These are phyloP conservation scores for Scaptomyza reducta DNA, from an alignment of 2,888 invertebrate species.

Conservation along the genomic window DNA sequence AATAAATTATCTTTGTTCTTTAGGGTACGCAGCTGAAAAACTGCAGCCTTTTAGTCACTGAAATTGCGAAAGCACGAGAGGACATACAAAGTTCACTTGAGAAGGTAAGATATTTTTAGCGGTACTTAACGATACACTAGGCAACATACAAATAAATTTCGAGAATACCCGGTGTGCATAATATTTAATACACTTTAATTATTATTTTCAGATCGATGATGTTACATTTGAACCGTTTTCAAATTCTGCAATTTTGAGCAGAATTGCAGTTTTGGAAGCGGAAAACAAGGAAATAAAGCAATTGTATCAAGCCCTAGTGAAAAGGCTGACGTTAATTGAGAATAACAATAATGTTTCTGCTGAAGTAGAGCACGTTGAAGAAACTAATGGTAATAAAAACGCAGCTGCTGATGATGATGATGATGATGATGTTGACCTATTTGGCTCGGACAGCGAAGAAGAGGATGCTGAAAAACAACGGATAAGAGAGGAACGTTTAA, in stretches of 20 bases:
- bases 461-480: conserved; percentile 90
- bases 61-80: conserved; percentile 94
- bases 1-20: conserved; percentile 41
- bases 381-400: conserved; percentile 7
- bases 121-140: background rate
- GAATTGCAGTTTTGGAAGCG: conserved; percentile 86
- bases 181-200: background rate
- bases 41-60: conserved; percentile 89
- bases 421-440: conserved; percentile 92
- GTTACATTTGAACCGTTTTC: conserved; percentile 86
- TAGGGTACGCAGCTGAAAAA: conserved; percentile 69
- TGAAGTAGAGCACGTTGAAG: conserved; percentile 8
- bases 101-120: conserved; percentile 86
- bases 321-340: conserved; percentile 82
- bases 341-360: conserved; percentile 24
- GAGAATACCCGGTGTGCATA: background rate
- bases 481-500: conserved; percentile 92
- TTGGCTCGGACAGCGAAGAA: conserved; percentile 91
- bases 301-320: conserved; percentile 78
- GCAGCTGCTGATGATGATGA: conserved; percentile 86
- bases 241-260: conserved; percentile 85
- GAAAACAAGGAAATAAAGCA: conserved; percentile 85
- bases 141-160: background rate
- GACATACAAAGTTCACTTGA: conserved; percentile 91
- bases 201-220: conserved; percentile 86